phyloP scores from a whole-genome alignment of 2,888 invertebrate species.

The Drosophila mercatorum region DNA sequence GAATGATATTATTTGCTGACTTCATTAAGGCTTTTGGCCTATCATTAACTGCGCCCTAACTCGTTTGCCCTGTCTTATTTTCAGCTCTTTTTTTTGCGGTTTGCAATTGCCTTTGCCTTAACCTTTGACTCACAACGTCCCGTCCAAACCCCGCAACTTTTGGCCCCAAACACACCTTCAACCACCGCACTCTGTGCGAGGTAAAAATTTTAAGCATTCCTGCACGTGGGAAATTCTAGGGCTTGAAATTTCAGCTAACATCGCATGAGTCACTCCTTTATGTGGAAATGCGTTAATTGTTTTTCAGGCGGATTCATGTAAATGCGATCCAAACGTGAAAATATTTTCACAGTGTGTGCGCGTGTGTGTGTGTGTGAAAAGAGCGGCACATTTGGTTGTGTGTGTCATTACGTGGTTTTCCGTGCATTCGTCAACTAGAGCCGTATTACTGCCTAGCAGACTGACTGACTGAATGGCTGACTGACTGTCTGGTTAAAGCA shows the following conservation, averaged over 20 bases:
- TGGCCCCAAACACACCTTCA: constrained; percentile 14
- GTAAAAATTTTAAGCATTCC: constrained; percentile 29
- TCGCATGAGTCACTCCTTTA: constrained; percentile 67
- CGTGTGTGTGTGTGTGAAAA: constrained; percentile 7
- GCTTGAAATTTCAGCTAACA: constrained; percentile 48
- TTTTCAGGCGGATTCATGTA: constrained; percentile 55
- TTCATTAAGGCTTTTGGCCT: constrained; percentile 5
- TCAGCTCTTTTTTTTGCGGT: constrained; percentile 1
- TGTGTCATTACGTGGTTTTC: constrained; percentile 59
- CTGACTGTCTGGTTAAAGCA: constrained; percentile 4
- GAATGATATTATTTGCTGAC: constrained; percentile 10
- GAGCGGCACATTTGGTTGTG: constrained; percentile 4
- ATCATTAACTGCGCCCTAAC: constrained; percentile 7
- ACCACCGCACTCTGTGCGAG: neutral
- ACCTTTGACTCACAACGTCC: neutral
- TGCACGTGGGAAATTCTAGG: constrained; percentile 66
- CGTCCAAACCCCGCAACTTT: constrained; percentile 4
- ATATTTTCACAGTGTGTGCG: constrained; percentile 49
- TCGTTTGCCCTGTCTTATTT: neutral
- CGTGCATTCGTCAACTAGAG: constrained; percentile 65
- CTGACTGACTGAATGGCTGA: constrained; percentile 15
- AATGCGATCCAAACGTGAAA: constrained; percentile 70
- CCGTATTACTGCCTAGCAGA: constrained; percentile 40
- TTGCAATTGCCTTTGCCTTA: constrained; percentile 21
- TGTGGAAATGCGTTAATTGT: constrained; percentile 74